Evolutionary conservation across 53 echinoderm and acorn worm species (phyloP).

Genomic region (Mesocentrotus franciscanus): DNA sequence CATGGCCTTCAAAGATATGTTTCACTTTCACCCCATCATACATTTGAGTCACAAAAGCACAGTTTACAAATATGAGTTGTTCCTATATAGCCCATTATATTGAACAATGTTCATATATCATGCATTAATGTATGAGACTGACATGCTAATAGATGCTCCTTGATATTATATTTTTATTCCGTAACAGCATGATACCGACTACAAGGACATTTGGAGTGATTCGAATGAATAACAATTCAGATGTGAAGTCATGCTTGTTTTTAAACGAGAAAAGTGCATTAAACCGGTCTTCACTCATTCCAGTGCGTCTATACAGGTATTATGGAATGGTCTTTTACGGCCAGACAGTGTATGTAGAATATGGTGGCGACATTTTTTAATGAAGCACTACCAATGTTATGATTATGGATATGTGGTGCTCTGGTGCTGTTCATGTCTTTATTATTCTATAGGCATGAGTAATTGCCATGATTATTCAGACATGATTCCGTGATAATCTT

Average conservation of each 20-base stretch:
- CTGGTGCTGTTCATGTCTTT: background rate
- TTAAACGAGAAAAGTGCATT: constrained; percentile 18
- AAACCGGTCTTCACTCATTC: background rate
- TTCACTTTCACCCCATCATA: background rate
- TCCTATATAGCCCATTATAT: background rate
- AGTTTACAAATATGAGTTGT: background rate
- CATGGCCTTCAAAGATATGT: background rate
- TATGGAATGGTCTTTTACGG: background rate
- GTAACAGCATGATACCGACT: background rate
- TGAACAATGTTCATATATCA: background rate
- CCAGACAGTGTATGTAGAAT: background rate
- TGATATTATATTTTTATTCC: background rate
- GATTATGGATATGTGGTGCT: background rate
- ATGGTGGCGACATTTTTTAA: background rate
- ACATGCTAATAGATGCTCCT: background rate
- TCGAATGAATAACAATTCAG: constrained; percentile 9
- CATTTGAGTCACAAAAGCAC: background rate
- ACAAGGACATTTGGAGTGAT: constrained; percentile 21
- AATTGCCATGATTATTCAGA: too few species aligned
- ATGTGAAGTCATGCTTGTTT: constrained; percentile 19
- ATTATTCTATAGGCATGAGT: background rate
- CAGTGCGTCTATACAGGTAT: background rate
- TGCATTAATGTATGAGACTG: constrained; percentile 14
- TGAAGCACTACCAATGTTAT: background rate
- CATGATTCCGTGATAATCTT: too few species aligned